Base-by-base conservation (phyloP, 2,888 invertebrate species). In the Horisme vitalbata region DNA sequence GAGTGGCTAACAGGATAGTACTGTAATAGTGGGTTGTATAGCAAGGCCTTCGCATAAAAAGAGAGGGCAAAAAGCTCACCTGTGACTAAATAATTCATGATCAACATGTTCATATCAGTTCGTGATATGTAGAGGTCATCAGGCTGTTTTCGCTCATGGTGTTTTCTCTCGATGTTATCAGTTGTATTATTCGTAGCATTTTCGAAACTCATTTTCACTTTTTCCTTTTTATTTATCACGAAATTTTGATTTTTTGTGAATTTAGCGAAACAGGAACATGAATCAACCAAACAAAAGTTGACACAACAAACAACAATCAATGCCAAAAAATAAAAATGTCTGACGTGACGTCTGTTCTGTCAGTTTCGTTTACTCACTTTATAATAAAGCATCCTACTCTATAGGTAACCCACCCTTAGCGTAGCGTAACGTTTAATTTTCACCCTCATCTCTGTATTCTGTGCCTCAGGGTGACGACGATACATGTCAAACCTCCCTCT, bases 21-120 rank as follows among this genome's bases (percentile, higher is more conserved):
- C 12, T 11, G 18, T n/a, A 21, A n/a, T 35, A n/a, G 18, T 10
- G 15, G 24, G 8, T 11, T 4, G 8, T 9, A 35, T 13, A 11
- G 10, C 14, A 31, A 46, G 14, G 8, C 20, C 7, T 30, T 9
- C 2, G 14, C 6, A 39, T 35, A 14, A 39, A 9, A 13, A 18
- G 37, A 4, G n/a, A 20, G 8, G 4, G 2, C 7, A 27, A 15
- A 28, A 23, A 30, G 24, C 39, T 79, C 84, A 97, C 97, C 98
- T 88, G 97, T 98, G 28, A 99, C 97, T 69, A 99, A 92, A 85
- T 99, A 99, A 88, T 99, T 98, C 98, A 99, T 99, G 60, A 99
- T 97, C 56, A 99, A 91, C 82, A 96, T 96, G 83, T 99, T 99
- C 96, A 99, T 98, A 67, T 97, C 96, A 27, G 95, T 94, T 63